Conservation (phyloP, 2,113 vertebrate species). For the Nestor notabilis region DNA sequence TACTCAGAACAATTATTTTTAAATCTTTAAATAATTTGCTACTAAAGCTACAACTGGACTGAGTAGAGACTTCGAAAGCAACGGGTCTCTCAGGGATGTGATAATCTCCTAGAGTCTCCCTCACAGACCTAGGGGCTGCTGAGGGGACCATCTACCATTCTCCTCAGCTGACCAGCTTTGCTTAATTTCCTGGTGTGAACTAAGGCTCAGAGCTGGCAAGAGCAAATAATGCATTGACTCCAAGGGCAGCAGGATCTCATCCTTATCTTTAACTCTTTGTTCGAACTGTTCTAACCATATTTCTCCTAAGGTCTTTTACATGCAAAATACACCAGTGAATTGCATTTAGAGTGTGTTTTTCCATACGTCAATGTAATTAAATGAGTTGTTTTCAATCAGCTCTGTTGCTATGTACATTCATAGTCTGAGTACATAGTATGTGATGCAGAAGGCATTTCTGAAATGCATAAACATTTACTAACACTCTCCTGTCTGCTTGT, state of each 20-base stretch:
- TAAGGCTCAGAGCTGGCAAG: neutral
- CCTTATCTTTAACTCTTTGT: neutral
- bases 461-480: slow-evolving; percentile 73
- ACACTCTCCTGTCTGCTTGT: slow-evolving; percentile 43
- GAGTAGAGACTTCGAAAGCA: neutral
- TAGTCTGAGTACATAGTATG: slow-evolving; percentile 24
- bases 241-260: neutral
- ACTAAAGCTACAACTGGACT: neutral
- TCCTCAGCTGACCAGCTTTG: neutral
- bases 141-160: neutral
- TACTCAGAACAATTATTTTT: neutral
- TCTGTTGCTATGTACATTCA: slow-evolving; percentile 42
- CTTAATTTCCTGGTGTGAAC: neutral
- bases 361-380: slow-evolving; percentile 6
- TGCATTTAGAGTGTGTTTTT: neutral
- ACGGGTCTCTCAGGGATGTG: neutral
- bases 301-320: neutral
- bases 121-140: neutral
- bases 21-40: neutral
- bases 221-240: neutral
- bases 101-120: neutral
- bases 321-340: neutral
- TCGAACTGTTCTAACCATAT: neutral
- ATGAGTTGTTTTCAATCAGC: slow-evolving; percentile 11
- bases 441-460: slow-evolving; percentile 67